Base-by-base conservation (phyloP, 2,113 vertebrate species). In the Dromas ardeola region DNA sequence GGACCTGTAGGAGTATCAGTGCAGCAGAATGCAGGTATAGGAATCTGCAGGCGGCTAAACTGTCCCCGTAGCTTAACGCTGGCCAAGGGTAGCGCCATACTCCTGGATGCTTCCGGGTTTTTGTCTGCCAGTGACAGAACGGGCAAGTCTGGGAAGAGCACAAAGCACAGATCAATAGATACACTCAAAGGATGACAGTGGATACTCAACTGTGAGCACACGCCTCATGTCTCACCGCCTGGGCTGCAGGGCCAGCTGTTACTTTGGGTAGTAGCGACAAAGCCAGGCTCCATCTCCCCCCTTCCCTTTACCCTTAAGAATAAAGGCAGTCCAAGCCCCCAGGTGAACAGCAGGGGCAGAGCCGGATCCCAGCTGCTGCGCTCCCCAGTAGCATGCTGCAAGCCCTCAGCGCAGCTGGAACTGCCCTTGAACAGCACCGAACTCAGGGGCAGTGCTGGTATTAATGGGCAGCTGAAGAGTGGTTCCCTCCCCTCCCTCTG, bases 31-130 rank as follows among this genome's bases (percentile, higher is more conserved):
- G 63, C 55, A 36, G 50, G 4, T 10, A 10, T 0, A 5, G 4
- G 22, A 13, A 74, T 15, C 32, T 59, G 22, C 55, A 42, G 23
- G 10, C 6, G 14, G 34, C 47, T 26, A 2, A 62, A 36, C 32
- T 27, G 23, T 34, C 47, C 34, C 23, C 16, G n/a, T 3, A 8
- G 34, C 16, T 17, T 55, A 2, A 7, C 17, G 15, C 6, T 45
- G 52, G 19, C 13, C 32, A 67, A 5, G 17, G 20, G 22, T 7
- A 49, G 18, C 30, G 42, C 10, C 26, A 2, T 5, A 3, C 15
- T 10, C 13, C 30, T 23, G 42, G 42, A 13, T 1, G 1, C 9
- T 23, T 25, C 21, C 4, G 20, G 6, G 15, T 1, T 6, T 30
- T 43, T 25, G 27, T 30, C 15, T 34, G 38, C 47, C 47, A 22